phyloP scores from a whole-genome alignment of 1,140 invertebrate genomes.

The Anastatus disparis region DNA sequence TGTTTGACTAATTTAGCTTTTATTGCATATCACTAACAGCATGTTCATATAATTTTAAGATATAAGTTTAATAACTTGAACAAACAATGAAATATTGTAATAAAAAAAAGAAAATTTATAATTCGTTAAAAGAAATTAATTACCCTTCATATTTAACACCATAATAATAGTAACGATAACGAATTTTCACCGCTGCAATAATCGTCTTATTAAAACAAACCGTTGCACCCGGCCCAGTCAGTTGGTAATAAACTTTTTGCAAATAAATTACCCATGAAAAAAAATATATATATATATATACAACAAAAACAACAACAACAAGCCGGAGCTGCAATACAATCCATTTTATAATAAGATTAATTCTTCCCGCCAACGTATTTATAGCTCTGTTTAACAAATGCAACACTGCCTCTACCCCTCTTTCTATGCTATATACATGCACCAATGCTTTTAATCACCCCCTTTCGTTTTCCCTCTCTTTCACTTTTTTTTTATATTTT shows the following conservation, averaged over 20 bases:
- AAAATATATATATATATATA: no score
- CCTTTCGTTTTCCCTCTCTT: no score
- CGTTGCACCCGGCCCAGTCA: not conserved
- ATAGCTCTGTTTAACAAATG: slow-evolving; percentile 11
- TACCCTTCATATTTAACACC: not conserved
- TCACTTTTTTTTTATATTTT: no score
- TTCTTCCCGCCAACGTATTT: slow-evolving; percentile 2
- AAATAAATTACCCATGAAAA: slow-evolving; percentile 23
- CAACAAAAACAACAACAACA: no score
- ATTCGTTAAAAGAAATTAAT: no score
- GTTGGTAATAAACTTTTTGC: slow-evolving; percentile 5
- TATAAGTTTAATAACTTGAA: no score
- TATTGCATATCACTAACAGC: no score
- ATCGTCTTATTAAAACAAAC: slow-evolving; percentile 13
- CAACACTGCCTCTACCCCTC: no score
- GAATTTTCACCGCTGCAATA: not conserved
- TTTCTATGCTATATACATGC: not conserved
- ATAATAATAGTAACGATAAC: not conserved
- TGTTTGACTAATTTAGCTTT: no score
- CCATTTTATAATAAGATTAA: slow-evolving; percentile 33
- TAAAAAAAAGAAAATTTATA: no score
- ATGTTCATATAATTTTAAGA: no score
- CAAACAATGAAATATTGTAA: no score
- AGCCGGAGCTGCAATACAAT: slow-evolving; percentile 1
- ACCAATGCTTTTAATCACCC: not conserved